Percentiles rank a stretch among this genome's conserved stretches.
These are phyloP conservation scores for Micrasema minimum DNA, from an alignment of 1,140 invertebrate species.

Conservation along the genomic window DNA sequence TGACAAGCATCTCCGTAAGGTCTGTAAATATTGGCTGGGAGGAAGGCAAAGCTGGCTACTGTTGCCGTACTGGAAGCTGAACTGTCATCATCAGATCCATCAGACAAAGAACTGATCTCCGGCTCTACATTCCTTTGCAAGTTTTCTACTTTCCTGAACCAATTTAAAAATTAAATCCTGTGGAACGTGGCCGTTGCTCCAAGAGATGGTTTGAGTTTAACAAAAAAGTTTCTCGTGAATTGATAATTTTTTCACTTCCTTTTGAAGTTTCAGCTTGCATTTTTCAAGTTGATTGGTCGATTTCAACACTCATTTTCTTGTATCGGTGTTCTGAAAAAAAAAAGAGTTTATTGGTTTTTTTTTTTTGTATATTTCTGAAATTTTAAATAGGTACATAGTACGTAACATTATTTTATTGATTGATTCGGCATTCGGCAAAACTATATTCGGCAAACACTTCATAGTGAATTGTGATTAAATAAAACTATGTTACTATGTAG, in stretches of 20 bases:
- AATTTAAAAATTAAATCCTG: conserved; percentile 53
- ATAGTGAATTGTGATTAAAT: too few relatives aligned
- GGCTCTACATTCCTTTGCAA: conserved; percentile 37
- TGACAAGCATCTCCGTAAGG: conserved; percentile 59
- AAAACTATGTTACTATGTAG: too few relatives aligned
- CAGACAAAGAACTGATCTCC: conserved; percentile 25
- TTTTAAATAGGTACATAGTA: too few relatives aligned
- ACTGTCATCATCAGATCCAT: conserved; percentile 57
- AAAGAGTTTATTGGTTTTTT: too few relatives aligned
- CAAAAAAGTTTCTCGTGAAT: conserved; percentile 37
- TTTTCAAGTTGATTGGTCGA: too few relatives aligned
- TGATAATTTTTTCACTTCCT: conserved; percentile 15
- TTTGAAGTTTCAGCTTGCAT: conserved; percentile 33
- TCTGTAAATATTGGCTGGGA: conserved; percentile 66
- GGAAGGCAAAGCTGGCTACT: conserved; percentile 77
- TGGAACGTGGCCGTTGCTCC: conserved; percentile 49
- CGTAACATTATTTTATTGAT: too few relatives aligned
- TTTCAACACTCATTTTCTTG: too few relatives aligned
- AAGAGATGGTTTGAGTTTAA: conserved; percentile 46
- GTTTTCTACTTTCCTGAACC: conserved; percentile 53
- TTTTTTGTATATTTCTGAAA: too few relatives aligned
- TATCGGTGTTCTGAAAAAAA: too few relatives aligned
- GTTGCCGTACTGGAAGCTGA: conserved; percentile 74
- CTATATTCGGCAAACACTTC: too few relatives aligned
- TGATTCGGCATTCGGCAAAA: too few relatives aligned